Evolutionary conservation across 1,140 invertebrate species (phyloP).

Genomic region (Drosophila subpulchrella): DNA sequence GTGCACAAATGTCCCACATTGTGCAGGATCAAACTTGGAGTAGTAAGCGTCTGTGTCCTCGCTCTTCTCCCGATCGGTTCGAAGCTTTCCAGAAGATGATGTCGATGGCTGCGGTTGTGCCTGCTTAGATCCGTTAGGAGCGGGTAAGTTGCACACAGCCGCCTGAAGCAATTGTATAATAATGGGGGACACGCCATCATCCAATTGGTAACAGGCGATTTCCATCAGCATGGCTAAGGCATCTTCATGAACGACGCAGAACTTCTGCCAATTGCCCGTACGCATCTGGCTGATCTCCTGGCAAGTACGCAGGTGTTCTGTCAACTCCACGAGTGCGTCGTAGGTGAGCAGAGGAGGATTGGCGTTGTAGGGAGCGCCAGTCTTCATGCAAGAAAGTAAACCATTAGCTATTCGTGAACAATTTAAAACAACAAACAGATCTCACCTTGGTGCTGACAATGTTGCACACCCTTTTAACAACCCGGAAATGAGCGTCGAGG

Average conservation of each 20-base stretch:
- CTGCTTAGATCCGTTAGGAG: conserved; percentile 51
- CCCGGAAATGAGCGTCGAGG: conserved; percentile 92
- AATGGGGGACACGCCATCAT: conserved; percentile 97
- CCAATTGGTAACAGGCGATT: conserved; percentile 91
- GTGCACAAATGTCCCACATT: conserved; percentile 89
- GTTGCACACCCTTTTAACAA: conserved; percentile 85
- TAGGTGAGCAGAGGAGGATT: conserved; percentile 89
- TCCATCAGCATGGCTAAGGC: conserved; percentile 92
- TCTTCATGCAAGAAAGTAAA: conserved; percentile 32
- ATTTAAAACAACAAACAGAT: not conserved
- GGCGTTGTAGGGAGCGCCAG: conserved; percentile 81
- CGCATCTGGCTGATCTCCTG: conserved; percentile 95
- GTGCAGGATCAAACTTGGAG: conserved; percentile 89
- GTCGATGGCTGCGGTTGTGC: conserved; percentile 33
- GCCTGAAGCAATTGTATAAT: conserved; percentile 95
- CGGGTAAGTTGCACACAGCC: conserved; percentile 89
- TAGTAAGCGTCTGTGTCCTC: conserved; percentile 88
- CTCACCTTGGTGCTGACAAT: conserved; percentile 84
- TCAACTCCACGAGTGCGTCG: conserved; percentile 95
- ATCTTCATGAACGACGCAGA: conserved; percentile 91
- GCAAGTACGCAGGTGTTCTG: conserved; percentile 97
- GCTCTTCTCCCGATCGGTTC: conserved; percentile 88
- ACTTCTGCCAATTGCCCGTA: conserved; percentile 98
- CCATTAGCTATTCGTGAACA: not conserved
- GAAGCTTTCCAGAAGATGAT: conserved; percentile 72